A percentile compares a stretch with the other conserved stretches of the same genome.
These are phyloP conservation scores for Clamator glandarius DNA, from an alignment of 2,797 vertebrate species.

Conservation along the genomic window DNA sequence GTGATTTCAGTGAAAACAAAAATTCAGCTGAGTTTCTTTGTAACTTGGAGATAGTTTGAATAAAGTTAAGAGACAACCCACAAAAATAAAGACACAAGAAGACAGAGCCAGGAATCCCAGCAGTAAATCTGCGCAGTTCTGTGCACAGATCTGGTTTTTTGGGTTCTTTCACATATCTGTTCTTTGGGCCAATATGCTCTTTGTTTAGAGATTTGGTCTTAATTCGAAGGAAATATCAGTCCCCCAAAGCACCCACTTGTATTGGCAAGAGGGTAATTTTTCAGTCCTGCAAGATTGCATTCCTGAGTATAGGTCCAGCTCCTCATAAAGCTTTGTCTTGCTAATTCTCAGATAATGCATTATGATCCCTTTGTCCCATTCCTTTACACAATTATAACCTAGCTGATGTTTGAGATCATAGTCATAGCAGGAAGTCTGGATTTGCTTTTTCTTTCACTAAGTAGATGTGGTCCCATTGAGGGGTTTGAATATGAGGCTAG, in stretches of 20 bases:
- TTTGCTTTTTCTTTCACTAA: not conserved
- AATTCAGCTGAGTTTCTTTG: not conserved
- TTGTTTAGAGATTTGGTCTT: not conserved
- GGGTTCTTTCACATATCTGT: not conserved
- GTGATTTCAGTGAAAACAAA: not conserved
- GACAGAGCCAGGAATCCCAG: not conserved
- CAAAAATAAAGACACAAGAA: not conserved
- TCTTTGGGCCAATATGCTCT: not conserved
- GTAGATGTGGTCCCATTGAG: not conserved
- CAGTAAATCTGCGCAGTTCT: not conserved
- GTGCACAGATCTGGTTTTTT: not conserved
- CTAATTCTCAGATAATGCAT: not conserved
- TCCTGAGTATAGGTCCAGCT: not conserved
- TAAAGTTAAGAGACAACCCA: not conserved
- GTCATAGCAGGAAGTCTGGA: not conserved
- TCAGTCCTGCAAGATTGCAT: not conserved
- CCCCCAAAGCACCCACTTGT: not conserved
- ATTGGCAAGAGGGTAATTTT: not conserved
- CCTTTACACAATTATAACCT: not conserved
- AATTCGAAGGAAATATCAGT: not conserved
- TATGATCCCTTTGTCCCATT: not conserved
- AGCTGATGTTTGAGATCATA: not conserved
- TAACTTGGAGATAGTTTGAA: not conserved
- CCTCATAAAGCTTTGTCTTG: not conserved
- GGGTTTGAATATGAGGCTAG: not conserved